Evolutionary conservation across 2,888 invertebrate species (phyloP), one percentile per base, ranked within the genome.

Genomic region (Macrophya alboannulata): DNA sequence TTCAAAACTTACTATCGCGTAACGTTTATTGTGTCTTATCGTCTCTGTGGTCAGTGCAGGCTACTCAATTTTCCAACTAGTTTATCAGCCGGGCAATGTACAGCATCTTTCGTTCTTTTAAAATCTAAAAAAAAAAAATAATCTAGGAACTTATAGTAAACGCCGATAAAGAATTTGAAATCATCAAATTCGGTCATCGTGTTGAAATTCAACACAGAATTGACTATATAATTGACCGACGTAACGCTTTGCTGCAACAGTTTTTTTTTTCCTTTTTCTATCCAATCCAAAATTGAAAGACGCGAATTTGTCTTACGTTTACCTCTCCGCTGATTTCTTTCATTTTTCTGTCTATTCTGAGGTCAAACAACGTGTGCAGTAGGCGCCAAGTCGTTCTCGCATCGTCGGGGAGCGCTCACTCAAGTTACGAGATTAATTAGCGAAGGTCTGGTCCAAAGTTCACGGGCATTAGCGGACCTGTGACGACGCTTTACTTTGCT

Each of bases 361-460:
- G 43, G 71, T 40, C 55, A 37, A 51, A 45, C 45, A n/a, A 21
- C 45, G n/a, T 74, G 72, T 74, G 21, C 43, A 21, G n/a, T 74
- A 77, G 9, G 55, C 31, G 21, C 17, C 51, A n/a, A 51, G 21
- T 21, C 8, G 55, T 55, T 1, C 37, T 31, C 37, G 55, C 55
- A 1, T 5, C 51, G 37, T 31, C 55, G 21, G 3, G 1, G 31
- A 77, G 17, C 55, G 51, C 51, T 55, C 51, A 37, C 10, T 77
- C 77, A 51, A n/a, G 55, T 55, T 37, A 21, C 9, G 48, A 77
- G 55, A 77, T 77, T 51, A 48, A 55, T 55, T 77, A 55, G 51
- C 51, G 15, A 55, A 77, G 31, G 77, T 77, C 77, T 51, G 55
- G 77, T 51, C 55, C 31, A 77, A 55, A 77, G 77, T 77, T 77